phyloP scores from a whole-genome alignment of 1,140 invertebrate species.

The Drosophila repletoides region DNA sequence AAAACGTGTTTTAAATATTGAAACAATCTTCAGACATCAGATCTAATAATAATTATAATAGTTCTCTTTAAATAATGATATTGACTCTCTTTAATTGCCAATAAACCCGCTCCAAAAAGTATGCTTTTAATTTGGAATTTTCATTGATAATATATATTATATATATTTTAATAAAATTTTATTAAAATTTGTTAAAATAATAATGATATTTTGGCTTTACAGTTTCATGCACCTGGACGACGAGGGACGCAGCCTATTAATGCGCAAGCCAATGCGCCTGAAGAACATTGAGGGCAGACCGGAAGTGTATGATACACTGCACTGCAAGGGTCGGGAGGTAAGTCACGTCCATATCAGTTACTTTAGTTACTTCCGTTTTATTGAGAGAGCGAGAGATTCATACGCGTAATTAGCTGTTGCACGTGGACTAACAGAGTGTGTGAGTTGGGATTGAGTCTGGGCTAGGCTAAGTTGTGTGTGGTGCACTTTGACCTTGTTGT shows the following conservation, averaged over 20 bases:
- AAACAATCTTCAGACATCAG: too few relatives aligned
- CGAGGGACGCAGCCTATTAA: slow-evolving; percentile 75
- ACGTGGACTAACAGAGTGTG: too few relatives aligned
- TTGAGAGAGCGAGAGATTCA: too few relatives aligned
- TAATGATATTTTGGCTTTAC: slow-evolving; percentile 20
- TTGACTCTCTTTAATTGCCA: too few relatives aligned
- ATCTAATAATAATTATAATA: too few relatives aligned
- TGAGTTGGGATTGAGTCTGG: neutral
- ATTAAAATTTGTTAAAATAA: neutral
- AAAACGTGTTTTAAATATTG: too few relatives aligned
- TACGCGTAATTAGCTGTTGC: slow-evolving; percentile 60
- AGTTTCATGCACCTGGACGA: slow-evolving; percentile 80
- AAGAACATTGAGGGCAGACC: slow-evolving; percentile 85
- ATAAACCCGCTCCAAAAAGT: too few relatives aligned
- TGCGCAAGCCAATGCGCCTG: slow-evolving; percentile 85
- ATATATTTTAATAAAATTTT: too few relatives aligned
- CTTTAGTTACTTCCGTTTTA: slow-evolving; percentile 1
- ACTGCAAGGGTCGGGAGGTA: slow-evolving; percentile 84
- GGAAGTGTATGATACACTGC: slow-evolving; percentile 86
- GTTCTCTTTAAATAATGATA: too few relatives aligned
- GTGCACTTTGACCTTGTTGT: neutral
- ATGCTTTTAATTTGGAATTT: too few relatives aligned
- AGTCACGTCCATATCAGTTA: slow-evolving; percentile 55
- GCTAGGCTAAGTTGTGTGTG: neutral
- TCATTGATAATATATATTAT: too few relatives aligned